Evolutionary conservation across 2,797 vertebrate genomes (phyloP).

Genomic region (Propithecus deckenii): DNA sequence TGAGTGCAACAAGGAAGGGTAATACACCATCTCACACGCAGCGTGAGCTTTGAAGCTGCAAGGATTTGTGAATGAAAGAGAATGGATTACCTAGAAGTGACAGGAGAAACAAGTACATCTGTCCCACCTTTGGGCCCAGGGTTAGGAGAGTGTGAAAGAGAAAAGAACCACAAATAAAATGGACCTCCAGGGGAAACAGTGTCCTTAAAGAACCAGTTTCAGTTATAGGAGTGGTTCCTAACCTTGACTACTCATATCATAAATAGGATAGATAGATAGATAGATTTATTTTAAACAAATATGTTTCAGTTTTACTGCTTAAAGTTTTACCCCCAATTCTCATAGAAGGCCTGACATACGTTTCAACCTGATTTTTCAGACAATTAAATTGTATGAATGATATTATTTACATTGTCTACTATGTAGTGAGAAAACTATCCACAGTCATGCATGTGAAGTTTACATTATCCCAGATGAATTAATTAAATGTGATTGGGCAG

Average conservation of each 20-base stretch:
- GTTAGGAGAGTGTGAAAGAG: not conserved
- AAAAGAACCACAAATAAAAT: not conserved
- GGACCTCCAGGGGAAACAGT: not conserved
- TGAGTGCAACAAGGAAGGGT: not conserved
- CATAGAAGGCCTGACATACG: not conserved
- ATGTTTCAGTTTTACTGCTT: not conserved
- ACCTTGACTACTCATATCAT: not conserved
- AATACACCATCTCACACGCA: not conserved
- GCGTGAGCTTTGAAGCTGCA: not conserved
- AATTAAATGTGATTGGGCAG: not conserved
- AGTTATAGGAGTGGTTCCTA: not conserved
- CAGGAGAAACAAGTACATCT: not conserved
- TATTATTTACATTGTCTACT: not conserved
- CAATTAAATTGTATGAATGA: not conserved
- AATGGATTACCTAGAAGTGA: not conserved
- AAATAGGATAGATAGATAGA: not conserved
- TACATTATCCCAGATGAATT: slow-evolving; percentile 23
- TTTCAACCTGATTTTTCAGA: not conserved
- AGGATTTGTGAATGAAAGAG: not conserved
- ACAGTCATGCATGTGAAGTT: not conserved
- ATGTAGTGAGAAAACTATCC: not conserved
- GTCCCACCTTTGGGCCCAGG: too few relatives aligned
- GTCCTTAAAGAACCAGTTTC: not conserved
- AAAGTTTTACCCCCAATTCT: not conserved
- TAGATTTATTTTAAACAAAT: not conserved